Conservation (phyloP, 1,140 invertebrate genomes). For the Metopolophium dirhodum region DNA sequence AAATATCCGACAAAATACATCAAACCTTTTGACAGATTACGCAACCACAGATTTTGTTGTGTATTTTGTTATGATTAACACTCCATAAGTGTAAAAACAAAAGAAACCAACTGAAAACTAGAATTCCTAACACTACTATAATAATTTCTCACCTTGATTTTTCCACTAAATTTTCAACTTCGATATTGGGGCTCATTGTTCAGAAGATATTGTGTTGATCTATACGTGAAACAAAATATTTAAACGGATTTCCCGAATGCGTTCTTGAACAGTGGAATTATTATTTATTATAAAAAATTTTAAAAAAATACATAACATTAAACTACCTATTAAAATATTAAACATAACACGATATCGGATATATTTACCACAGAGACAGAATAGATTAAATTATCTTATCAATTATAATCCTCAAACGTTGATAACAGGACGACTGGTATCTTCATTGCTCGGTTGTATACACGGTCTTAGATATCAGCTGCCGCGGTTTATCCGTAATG, state of each 20-base stretch:
- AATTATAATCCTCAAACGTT: background rate
- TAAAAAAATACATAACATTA: too few relatives aligned
- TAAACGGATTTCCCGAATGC: background rate
- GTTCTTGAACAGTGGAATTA: background rate
- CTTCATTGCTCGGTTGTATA: background rate
- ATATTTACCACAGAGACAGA: too few relatives aligned
- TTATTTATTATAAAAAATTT: background rate
- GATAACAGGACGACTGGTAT: background rate
- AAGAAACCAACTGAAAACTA: background rate
- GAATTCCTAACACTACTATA: background rate
- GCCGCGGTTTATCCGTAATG: too few relatives aligned
- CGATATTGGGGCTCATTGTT: constrained; percentile 29
- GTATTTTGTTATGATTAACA: background rate
- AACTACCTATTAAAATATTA: too few relatives aligned
- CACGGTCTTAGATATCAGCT: background rate
- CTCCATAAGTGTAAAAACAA: background rate
- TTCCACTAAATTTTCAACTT: constrained; percentile 15
- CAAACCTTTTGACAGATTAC: background rate
- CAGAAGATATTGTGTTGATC: background rate
- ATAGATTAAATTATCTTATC: background rate
- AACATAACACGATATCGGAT: too few relatives aligned
- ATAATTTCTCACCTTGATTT: constrained; percentile 38
- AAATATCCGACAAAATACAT: background rate
- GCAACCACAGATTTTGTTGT: background rate
- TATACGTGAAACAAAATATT: background rate